Evolutionary conservation across 1,140 invertebrate species (phyloP), one percentile per base, ranked within the genome.

Genomic region (Drosophila bipectinata): DNA sequence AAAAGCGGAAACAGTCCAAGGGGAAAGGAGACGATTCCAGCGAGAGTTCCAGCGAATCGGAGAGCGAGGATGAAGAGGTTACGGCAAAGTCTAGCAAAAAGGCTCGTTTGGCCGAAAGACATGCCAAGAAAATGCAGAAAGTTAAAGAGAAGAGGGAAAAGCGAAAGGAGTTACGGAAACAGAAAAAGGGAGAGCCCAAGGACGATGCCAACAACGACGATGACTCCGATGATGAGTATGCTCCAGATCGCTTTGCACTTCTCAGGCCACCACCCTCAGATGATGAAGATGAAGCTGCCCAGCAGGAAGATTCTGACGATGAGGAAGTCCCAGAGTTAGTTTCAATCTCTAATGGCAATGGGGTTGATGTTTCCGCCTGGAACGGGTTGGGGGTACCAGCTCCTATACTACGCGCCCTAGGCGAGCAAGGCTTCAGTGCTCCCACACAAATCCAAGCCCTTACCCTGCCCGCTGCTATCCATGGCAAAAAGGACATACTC

Each of bases 361-460:
- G 10, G 8, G 62, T 79, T 12, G 81, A 91, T 18, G 68, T 91
- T n/a, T 66, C 71, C 7, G 79, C 94, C 0, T 99, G 98, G 98
- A 93, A 94, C 44, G 92, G 93, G 91, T 89, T 94, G 94, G 92
- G 95, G 92, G 92, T 95, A 12, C 96, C 96, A 0, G 91, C 94
- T 1, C 77, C 93, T 15, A 94, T 99, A 68, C 84, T 98, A 26
- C 94, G 94, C 89, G 95, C 96, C 3, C 91, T 99, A 8, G 91
- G 93, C 12, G 95, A 97, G 61, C 93, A 96, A 72, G 94, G 95
- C 0, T 99, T 98, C 92, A 92, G 92, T 44, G 92, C 93, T 10
- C 98, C 98, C 1, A 99, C 98, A 2, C 93, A 95, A 76, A 99
- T 99, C 88, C 95, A 97, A 92, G 92, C 94, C 26, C 89, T 96